Evolutionary conservation across 2,797 vertebrate species (phyloP).

Genomic region (Lateolabrax maculatus): DNA sequence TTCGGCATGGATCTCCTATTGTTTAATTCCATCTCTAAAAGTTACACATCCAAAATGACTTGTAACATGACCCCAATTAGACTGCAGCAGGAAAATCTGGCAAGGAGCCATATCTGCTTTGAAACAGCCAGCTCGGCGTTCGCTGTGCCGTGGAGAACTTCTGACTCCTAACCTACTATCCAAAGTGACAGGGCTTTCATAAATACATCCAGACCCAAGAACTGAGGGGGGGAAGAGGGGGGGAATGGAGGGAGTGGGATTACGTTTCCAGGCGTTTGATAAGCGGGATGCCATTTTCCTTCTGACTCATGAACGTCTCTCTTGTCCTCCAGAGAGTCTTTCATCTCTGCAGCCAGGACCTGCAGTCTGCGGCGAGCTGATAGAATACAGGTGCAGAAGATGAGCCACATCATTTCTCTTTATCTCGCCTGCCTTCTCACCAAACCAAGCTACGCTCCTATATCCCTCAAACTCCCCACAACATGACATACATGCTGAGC

Average conservation of each 20-base stretch:
- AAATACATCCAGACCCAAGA: constrained; percentile 72
- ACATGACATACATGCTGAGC: constrained; percentile 78
- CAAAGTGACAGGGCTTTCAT: constrained; percentile 79
- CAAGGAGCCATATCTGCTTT: constrained; percentile 75
- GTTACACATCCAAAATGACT: constrained; percentile 73
- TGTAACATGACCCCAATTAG: constrained; percentile 82
- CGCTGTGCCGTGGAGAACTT: constrained; percentile 64
- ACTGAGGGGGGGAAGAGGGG: constrained; percentile 38
- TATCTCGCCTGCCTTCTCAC: constrained; percentile 79
- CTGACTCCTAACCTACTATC: constrained; percentile 75
- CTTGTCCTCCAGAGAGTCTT: constrained; percentile 85
- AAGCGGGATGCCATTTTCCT: constrained; percentile 81
- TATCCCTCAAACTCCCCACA: constrained; percentile 77
- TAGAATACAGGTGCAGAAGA: constrained; percentile 83
- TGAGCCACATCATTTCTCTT: constrained; percentile 84
- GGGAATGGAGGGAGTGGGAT: no score
- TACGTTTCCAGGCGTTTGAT: constrained; percentile 81
- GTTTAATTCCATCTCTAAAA: constrained; percentile 73
- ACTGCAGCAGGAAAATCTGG: constrained; percentile 73
- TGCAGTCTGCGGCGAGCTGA: constrained; percentile 82
- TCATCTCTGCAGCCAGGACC: constrained; percentile 82
- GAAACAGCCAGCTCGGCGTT: constrained; percentile 66
- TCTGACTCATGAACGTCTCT: constrained; percentile 80
- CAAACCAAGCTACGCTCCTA: constrained; percentile 67
- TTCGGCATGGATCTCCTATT: constrained; percentile 59